Conservation (phyloP, 2,888 invertebrate species). For the Lasioglossum marginatum region DNA sequence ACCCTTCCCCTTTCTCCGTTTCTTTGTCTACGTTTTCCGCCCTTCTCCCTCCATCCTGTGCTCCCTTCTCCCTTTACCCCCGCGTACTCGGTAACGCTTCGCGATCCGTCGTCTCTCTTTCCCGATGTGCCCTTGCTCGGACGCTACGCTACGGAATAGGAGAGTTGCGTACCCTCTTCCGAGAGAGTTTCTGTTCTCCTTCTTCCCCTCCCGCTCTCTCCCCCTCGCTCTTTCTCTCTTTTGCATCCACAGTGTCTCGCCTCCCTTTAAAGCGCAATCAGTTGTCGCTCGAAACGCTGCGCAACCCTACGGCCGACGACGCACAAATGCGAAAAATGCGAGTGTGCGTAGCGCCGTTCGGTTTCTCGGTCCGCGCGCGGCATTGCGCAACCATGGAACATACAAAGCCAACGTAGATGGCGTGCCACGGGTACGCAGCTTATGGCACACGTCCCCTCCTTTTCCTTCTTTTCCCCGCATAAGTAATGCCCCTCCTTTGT, state of each 20-base stretch:
- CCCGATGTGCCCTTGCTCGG: constrained; percentile 43
- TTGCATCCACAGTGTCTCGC: constrained; percentile 32
- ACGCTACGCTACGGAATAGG: constrained; percentile 43
- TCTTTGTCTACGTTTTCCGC: constrained; percentile 49
- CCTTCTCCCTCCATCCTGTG: constrained; percentile 24
- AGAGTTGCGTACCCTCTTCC: constrained; percentile 60
- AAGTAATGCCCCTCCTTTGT: constrained; percentile 58
- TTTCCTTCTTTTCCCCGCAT: constrained; percentile 42
- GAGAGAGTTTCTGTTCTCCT: constrained; percentile 30
- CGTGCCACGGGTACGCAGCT: constrained; percentile 62
- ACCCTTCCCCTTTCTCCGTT: constrained; percentile 57
- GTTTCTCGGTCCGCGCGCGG: constrained; percentile 48
- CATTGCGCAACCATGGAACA: constrained; percentile 67
- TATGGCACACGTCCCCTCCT: constrained; percentile 56
- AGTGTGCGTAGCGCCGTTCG: constrained; percentile 36
- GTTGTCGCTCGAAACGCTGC: constrained; percentile 49
- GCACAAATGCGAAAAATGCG: constrained; percentile 53
- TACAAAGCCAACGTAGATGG: constrained; percentile 68
- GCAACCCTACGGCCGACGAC: constrained; percentile 50
- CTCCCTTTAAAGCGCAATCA: constrained; percentile 63
- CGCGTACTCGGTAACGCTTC: neutral
- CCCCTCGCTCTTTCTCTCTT: neutral
- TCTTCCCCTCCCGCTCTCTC: neutral
- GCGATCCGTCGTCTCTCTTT: constrained; percentile 50
- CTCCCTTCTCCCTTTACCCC: constrained; percentile 26